phyloP scores from a whole-genome alignment of 2,888 invertebrate species.

The Chaetogeoica ovagalla region DNA sequence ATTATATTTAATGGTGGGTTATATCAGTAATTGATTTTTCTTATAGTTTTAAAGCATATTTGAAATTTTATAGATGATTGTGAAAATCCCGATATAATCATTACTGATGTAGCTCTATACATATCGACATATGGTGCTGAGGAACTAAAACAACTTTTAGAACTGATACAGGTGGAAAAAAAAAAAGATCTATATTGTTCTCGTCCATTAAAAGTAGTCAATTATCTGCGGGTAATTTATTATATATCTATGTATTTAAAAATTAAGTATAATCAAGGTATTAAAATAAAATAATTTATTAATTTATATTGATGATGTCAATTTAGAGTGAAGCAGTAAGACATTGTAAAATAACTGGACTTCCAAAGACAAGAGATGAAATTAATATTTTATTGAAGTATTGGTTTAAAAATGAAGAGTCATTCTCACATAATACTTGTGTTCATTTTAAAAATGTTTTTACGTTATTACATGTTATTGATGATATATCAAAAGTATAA shows the following conservation, averaged over 20 bases:
- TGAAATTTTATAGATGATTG: background rate
- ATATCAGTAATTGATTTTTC: background rate
- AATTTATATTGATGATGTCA: too few relatives aligned
- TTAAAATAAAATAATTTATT: background rate
- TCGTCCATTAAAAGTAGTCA: constrained; percentile 55
- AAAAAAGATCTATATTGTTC: constrained; percentile 51
- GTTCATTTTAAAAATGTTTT: constrained; percentile 41
- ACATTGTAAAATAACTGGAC: constrained; percentile 1
- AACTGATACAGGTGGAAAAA: constrained; percentile 50
- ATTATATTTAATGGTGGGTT: constrained; percentile 46
- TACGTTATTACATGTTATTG: constrained; percentile 12
- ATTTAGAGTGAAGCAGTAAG: constrained; percentile 45
- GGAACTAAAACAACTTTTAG: constrained; percentile 55
- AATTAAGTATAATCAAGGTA: background rate
- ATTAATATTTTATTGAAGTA: constrained; percentile 35
- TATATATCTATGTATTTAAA: background rate
- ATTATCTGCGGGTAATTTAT: constrained; percentile 54
- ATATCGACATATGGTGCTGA: constrained; percentile 55
- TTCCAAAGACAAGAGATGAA: constrained; percentile 31
- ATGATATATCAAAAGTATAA: background rate
- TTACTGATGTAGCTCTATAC: constrained; percentile 55
- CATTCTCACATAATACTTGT: constrained; percentile 27
- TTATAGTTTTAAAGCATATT: background rate
- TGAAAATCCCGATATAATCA: constrained; percentile 31
- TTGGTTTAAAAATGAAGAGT: constrained; percentile 35